A percentile compares a stretch with the other conserved stretches of the same genome.
Conservation (phyloP, 2,888 invertebrate genomes). For the Drosophila algonquin region DNA sequence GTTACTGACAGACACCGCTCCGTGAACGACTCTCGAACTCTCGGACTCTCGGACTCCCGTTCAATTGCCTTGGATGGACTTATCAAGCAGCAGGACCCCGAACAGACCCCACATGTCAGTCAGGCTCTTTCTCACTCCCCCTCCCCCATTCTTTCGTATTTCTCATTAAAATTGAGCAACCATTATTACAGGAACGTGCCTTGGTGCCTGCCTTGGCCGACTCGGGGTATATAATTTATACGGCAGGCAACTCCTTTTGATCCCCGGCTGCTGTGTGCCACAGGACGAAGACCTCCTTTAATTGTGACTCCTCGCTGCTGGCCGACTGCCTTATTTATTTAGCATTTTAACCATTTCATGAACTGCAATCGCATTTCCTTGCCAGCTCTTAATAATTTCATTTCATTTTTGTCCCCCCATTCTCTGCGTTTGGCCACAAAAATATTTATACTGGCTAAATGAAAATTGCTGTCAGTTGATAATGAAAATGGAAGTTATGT, state of each 20-base stretch:
- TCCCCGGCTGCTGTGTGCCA: conserved; percentile 43
- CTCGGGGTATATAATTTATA: conserved; percentile 66
- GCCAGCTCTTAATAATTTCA: conserved; percentile 26
- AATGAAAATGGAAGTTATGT: conserved; percentile 37
- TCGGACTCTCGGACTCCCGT: conserved; percentile 23
- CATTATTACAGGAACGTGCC: conserved; percentile 77
- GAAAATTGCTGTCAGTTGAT: conserved; percentile 30
- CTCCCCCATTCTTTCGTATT: conserved; percentile 57
- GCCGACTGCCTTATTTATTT: conserved; percentile 57
- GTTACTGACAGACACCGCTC: conserved; percentile 50
- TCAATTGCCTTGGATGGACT: conserved; percentile 61
- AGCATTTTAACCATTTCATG: conserved; percentile 57
- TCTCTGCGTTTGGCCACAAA: conserved; percentile 23
- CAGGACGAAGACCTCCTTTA: conserved; percentile 13
- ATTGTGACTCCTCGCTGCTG: conserved; percentile 33
- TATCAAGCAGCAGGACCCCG: conserved; percentile 37
- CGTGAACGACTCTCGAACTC: conserved; percentile 35
- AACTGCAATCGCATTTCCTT: conserved; percentile 41
- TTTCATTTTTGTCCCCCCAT: no score
- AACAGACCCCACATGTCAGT: conserved; percentile 3
- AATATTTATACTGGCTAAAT: conserved; percentile 45
- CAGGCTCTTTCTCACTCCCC: background rate
- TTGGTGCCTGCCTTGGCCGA: conserved; percentile 30
- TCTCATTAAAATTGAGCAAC: conserved; percentile 79
- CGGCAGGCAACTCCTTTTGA: conserved; percentile 14